phyloP scores from a whole-genome alignment of 23 tunicate species.

The Ascidia mentula region DNA sequence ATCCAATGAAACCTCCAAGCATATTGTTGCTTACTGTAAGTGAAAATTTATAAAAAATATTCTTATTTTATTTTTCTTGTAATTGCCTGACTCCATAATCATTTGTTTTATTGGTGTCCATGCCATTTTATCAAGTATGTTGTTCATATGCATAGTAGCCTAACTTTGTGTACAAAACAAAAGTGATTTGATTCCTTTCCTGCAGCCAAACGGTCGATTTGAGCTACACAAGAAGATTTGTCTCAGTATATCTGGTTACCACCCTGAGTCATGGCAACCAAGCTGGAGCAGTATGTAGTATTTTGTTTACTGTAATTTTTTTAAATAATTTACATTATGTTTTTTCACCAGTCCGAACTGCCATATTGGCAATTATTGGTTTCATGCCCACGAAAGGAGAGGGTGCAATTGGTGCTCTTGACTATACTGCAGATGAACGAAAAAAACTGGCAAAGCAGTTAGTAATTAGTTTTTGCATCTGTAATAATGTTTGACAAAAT shows the following conservation, averaged over 20 bases:
- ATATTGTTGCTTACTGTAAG: slow-evolving; percentile 79
- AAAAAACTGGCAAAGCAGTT: slow-evolving; percentile 76
- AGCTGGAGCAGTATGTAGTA: slow-evolving; percentile 94
- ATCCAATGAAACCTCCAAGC: slow-evolving; percentile 99
- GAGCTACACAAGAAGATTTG: slow-evolving; percentile 96
- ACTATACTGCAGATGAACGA: slow-evolving; percentile 90
- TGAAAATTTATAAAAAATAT: not conserved
- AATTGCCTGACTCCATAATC: too few species aligned
- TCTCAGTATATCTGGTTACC: slow-evolving; percentile 97
- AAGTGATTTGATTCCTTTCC: not conserved
- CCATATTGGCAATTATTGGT: slow-evolving; percentile 94
- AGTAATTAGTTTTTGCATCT: not conserved
- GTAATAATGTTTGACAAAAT: not conserved
- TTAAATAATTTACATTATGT: not conserved
- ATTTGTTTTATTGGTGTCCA: too few species aligned
- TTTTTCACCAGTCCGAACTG: slow-evolving; percentile 70
- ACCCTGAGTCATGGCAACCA: slow-evolving; percentile 99
- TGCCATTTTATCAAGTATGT: too few species aligned
- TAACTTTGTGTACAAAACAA: not conserved
- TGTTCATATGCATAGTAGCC: too few species aligned
- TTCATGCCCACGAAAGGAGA: slow-evolving; percentile 97
- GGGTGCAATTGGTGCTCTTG: slow-evolving; percentile 97
- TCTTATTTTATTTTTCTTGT: too few species aligned
- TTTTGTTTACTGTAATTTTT: not conserved
- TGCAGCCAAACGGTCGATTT: slow-evolving; percentile 89